phyloP scores from a whole-genome alignment of 2,113 vertebrate genomes.

The Excalfactoria chinensis region DNA sequence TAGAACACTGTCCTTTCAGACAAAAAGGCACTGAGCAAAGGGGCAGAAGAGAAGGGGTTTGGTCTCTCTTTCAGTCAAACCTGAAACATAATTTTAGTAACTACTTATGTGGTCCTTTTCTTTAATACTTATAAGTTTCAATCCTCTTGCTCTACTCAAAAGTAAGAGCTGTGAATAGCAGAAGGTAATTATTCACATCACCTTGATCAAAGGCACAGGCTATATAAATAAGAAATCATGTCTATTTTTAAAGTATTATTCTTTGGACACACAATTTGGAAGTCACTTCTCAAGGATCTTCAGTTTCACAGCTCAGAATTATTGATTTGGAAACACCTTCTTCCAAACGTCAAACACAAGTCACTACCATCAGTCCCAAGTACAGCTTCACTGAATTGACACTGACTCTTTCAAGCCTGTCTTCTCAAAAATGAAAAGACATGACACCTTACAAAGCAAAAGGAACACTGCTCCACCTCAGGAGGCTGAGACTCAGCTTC shows the following conservation, averaged over 20 bases:
- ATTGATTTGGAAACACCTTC: not conserved
- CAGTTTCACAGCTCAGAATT: not conserved
- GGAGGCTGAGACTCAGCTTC: not conserved
- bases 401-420: not conserved
- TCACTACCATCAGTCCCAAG: not conserved
- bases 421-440: not conserved
- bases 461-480: not conserved
- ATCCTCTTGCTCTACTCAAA: not conserved
- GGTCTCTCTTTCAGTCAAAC: not conserved
- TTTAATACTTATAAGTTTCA: not conserved
- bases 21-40: not conserved
- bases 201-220: not conserved
- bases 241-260: not conserved
- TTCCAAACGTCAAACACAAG: not conserved
- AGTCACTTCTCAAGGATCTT: not conserved
- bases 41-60: not conserved
- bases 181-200: not conserved
- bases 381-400: accelerated
- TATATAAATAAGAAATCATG: not conserved
- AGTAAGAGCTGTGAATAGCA: not conserved
- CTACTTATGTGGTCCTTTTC: not conserved
- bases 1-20: not conserved
- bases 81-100: not conserved
- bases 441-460: not conserved
- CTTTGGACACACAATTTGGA: not conserved